Base-by-base conservation (phyloP, 2,797 vertebrate species). In the Melanotaenia maccullochi region DNA sequence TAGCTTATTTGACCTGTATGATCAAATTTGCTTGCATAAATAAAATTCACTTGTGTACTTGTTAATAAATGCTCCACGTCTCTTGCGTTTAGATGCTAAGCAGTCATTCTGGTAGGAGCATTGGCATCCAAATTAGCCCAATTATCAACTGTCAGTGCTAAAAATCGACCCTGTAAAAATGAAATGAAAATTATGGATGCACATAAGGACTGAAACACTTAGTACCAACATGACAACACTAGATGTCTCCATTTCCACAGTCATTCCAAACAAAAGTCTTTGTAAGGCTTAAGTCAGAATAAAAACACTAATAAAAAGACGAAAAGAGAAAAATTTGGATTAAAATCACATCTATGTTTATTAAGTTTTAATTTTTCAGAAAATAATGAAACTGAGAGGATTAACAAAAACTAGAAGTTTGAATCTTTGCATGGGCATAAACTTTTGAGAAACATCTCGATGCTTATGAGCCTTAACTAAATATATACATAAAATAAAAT, bases 31-130 rank as follows among this genome's bases (percentile, higher is more conserved):
- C 98, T 99, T 98, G 97, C 97, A 94, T 96, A 94, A 97, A 97
- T 97, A 98, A 98, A 95, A 90, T 90, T 97, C 95, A 96, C 96
- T 96, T 96, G 96, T 99, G 98, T 97, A 97, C 96, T 98, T 98
- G 94, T 95, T 95, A 92, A 92, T 89, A 92, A 93, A 93, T 78
- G 70, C 60, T 62, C 33, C 12, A 60, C n/a, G 74, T 78, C 57
- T 81, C 59, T 63, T 40, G 64, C 67, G 44, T 89, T 63, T 28
- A 62, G 2, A 24, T 49, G 8, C 9, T 18, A 61, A 20, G 32
- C n/a, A 0, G 4, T 60, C 18, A 13, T 61, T 0, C 20, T 56
- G 54, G 12, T 0, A n/a, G 13, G 14, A 33, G 25, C 9, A 18
- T 7, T 18, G 38, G 40, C 28, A 56, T 66, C 8, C 16, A 36